phyloP scores from a whole-genome alignment of 2,888 invertebrate genomes.

The Macrophya annulata region DNA sequence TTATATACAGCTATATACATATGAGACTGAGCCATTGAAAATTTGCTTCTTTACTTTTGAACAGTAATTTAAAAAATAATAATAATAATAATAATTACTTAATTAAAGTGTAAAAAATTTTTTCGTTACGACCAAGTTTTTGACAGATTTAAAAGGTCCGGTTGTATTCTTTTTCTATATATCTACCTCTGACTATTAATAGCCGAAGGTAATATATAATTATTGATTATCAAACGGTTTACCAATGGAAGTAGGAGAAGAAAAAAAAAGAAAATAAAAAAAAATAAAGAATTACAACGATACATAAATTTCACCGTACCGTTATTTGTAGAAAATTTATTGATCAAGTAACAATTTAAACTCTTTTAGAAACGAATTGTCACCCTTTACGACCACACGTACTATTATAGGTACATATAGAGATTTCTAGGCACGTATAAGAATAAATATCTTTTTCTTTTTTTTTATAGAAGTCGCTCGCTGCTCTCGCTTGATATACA shows the following conservation, averaged over 20 bases:
- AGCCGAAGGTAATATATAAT: not conserved
- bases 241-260: not conserved
- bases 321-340: constrained; percentile 18
- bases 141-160: not conserved
- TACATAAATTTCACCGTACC: not conserved
- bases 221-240: not conserved
- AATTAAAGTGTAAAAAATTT: not conserved
- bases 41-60: not conserved
- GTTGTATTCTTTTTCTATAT: not conserved
- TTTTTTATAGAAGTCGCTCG: constrained; percentile 34
- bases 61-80: not conserved
- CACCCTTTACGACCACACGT: not conserved
- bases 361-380: constrained; percentile 4
- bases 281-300: not conserved
- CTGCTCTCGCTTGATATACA: constrained; percentile 24
- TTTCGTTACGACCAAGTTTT: not conserved
- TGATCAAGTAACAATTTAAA: constrained; percentile 14
- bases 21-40: not conserved
- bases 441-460: constrained; percentile 7
- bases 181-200: not conserved
- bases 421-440: too few species aligned
- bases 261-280: not conserved
- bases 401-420: not conserved
- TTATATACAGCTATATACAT: not conserved
- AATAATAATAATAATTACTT: too few species aligned